phyloP scores from a whole-genome alignment of 2,888 invertebrate genomes.

The Periphyllus acericola region DNA sequence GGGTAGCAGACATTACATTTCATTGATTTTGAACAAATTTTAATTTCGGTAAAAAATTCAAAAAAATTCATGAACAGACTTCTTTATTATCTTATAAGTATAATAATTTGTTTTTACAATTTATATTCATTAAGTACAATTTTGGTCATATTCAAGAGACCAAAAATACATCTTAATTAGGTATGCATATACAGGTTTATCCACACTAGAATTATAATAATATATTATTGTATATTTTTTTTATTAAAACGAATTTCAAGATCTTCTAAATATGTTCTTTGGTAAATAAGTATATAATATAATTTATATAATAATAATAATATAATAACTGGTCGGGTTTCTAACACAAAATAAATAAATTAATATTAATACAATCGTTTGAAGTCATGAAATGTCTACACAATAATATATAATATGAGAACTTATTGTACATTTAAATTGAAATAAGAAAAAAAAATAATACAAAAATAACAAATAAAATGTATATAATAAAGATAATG shows the following conservation, averaged over 20 bases:
- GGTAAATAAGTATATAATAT: constrained; percentile 45
- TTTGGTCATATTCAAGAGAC: constrained; percentile 35
- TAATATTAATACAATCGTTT: constrained; percentile 33
- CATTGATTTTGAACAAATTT: not conserved
- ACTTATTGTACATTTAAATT: constrained; percentile 43
- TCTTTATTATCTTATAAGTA: constrained; percentile 58
- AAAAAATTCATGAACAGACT: constrained; percentile 54
- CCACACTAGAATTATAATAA: constrained; percentile 36
- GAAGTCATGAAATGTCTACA: constrained; percentile 52
- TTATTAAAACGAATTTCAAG: constrained; percentile 51
- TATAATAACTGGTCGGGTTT: constrained; percentile 46
- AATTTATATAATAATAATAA: not conserved
- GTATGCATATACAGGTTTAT: constrained; percentile 40
- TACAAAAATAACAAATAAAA: constrained; percentile 56
- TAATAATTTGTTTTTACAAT: constrained; percentile 58
- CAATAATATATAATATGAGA: constrained; percentile 34
- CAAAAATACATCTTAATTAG: constrained; percentile 31
- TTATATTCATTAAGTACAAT: constrained; percentile 56
- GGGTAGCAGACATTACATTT: not conserved
- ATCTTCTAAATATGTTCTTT: constrained; percentile 46
- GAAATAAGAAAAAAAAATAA: constrained; percentile 56
- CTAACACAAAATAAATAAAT: constrained; percentile 52
- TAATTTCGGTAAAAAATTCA: not conserved
- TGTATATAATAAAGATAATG: constrained; percentile 51
- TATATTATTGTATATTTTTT: not conserved